A percentile compares a stretch with the other conserved stretches of the same genome.
Evolutionary conservation across 2,888 invertebrate genomes (phyloP).

Genomic region (Sphinx pinastri): DNA sequence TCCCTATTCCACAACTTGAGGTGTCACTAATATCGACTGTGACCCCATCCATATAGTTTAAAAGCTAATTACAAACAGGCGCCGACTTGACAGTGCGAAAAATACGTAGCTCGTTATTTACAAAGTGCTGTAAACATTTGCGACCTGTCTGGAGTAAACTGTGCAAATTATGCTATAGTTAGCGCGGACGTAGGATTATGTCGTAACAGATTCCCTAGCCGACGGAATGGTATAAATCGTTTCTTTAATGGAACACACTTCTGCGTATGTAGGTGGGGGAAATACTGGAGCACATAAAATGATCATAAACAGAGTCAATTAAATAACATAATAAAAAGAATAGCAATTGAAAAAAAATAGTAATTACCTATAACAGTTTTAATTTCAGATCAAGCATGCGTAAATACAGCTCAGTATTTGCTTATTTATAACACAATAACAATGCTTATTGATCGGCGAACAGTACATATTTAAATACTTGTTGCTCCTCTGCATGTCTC

Average conservation of each 20-base stretch:
- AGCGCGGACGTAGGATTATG: constrained; percentile 41
- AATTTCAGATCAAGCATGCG: too few relatives aligned
- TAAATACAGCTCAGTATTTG: too few relatives aligned
- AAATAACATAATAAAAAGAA: too few relatives aligned
- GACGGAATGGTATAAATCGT: constrained; percentile 37
- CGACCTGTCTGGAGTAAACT: not conserved
- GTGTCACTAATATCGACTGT: not conserved
- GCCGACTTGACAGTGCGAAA: not conserved
- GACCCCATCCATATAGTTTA: not conserved
- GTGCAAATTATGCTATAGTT: constrained; percentile 5
- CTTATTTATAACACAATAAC: too few relatives aligned
- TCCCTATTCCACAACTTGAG: not conserved
- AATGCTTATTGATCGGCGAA: too few relatives aligned
- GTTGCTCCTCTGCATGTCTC: too few relatives aligned
- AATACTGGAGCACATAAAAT: too few relatives aligned
- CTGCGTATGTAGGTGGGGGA: not conserved
- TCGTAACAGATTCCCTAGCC: constrained; percentile 29
- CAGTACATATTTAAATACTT: too few relatives aligned
- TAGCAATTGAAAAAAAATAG: too few relatives aligned
- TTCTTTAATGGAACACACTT: not conserved
- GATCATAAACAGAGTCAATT: too few relatives aligned
- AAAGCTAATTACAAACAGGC: not conserved
- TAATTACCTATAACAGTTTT: too few relatives aligned
- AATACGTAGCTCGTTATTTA: not conserved
- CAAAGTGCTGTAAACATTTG: not conserved